These are phyloP conservation scores for Lysiphlebus fabarum DNA, from an alignment of 1,140 invertebrate genomes.

Conservation along the genomic window DNA sequence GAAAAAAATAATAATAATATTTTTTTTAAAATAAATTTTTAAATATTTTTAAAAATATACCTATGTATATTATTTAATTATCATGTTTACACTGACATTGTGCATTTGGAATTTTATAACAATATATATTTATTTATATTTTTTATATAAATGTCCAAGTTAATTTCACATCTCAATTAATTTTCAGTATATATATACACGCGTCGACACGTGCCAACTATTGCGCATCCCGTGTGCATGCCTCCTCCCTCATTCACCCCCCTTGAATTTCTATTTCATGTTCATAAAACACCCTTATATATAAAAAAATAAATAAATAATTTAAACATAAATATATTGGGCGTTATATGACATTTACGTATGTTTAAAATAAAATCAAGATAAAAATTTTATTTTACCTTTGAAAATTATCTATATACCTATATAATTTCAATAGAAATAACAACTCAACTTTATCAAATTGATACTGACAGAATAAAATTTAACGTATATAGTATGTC, in stretches of 20 bases:
- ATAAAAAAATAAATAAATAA: too few relatives aligned
- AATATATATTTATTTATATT: constrained; percentile 25
- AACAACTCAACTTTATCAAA: too few relatives aligned
- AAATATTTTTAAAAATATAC: neutral
- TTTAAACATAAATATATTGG: constrained; percentile 47
- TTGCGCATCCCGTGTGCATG: constrained; percentile 22
- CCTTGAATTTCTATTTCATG: too few relatives aligned
- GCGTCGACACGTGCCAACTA: constrained; percentile 46
- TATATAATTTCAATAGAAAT: constrained; percentile 5
- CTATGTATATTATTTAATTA: constrained; percentile 22
- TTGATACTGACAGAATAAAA: too few relatives aligned
- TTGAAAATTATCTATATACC: constrained; percentile 36
- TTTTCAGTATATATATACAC: constrained; percentile 45
- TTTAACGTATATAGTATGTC: too few relatives aligned
- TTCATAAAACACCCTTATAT: constrained; percentile 25
- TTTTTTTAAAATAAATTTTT: neutral
- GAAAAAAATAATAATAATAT: constrained; percentile 4
- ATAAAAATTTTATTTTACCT: constrained; percentile 13
- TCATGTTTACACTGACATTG: neutral
- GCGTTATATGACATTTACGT: constrained; percentile 10
- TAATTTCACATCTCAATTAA: constrained; percentile 55
- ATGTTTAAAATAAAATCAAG: neutral
- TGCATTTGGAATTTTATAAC: neutral
- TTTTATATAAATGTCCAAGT: constrained; percentile 39
- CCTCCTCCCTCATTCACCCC: constrained; percentile 10